Percentiles rank a stretch among this genome's conserved stretches.
phyloP scores from a whole-genome alignment of 2,113 vertebrate species.

The Leptobrachium ailaonicum region DNA sequence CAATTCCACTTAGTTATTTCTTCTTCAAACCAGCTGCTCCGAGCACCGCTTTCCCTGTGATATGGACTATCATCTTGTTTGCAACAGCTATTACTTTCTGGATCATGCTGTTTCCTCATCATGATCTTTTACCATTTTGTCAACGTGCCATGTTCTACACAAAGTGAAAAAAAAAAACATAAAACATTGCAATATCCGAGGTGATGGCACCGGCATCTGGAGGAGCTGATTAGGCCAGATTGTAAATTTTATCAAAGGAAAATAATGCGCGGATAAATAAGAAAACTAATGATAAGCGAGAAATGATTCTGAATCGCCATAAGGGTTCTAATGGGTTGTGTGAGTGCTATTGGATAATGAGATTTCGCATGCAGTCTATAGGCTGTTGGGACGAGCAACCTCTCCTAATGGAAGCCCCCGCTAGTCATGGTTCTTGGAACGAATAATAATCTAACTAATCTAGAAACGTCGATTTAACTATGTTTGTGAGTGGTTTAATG shows the following conservation, averaged over 20 bases:
- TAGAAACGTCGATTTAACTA: not conserved
- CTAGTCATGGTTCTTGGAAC: not conserved
- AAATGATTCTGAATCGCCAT: constrained; percentile 2
- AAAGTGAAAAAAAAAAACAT: not conserved
- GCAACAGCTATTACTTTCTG: not conserved
- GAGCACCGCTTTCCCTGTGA: not conserved
- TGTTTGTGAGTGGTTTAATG: not conserved
- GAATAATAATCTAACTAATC: not conserved
- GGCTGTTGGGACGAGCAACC: not conserved
- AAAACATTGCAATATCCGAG: not conserved
- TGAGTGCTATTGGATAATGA: not conserved
- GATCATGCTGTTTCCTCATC: constrained; percentile 8
- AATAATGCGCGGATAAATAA: not conserved
- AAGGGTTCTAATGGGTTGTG: not conserved
- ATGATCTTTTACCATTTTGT: constrained; percentile 4
- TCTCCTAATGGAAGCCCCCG: not conserved
- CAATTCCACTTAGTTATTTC: constrained; percentile 20
- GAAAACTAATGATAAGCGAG: not conserved
- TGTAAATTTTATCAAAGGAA: constrained; percentile 12
- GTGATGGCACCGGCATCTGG: constrained; percentile 30
- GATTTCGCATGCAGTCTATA: not conserved
- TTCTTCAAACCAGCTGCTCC: not conserved
- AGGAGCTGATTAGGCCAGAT: constrained; percentile 19
- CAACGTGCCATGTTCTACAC: constrained; percentile 10
- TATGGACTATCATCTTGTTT: constrained; percentile 3